A percentile compares a stretch with the other conserved stretches of the same genome.
Conservation (phyloP, 2,888 invertebrate genomes). For the Temnothorax unifasciatus region DNA sequence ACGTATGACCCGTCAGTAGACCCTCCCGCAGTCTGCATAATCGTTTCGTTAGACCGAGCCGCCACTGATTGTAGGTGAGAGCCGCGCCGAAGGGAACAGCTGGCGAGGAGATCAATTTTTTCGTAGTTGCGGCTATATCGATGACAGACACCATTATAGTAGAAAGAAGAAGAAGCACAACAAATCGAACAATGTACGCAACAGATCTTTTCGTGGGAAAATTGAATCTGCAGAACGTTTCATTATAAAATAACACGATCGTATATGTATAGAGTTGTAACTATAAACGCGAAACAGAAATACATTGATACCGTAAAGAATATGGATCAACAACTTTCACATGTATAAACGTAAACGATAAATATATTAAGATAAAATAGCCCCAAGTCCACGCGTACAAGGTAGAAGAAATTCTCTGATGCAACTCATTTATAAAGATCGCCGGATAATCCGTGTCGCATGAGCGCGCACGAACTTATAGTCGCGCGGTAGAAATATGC, state of each 20-base stretch:
- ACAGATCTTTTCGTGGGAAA: not conserved
- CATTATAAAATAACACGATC: not conserved
- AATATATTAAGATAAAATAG: slow-evolving; percentile 15
- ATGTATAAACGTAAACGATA: not conserved
- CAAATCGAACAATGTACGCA: not conserved
- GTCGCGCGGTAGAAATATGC: slow-evolving; percentile 38
- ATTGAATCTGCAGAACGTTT: not conserved
- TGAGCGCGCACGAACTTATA: slow-evolving; percentile 24
- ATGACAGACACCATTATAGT: slow-evolving; percentile 19
- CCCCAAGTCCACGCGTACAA: not conserved
- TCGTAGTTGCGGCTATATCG: slow-evolving; percentile 25
- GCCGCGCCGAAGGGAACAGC: slow-evolving; percentile 77
- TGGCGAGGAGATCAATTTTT: slow-evolving; percentile 77
- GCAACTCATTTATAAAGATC: slow-evolving; percentile 28
- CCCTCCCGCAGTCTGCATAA: slow-evolving; percentile 80
- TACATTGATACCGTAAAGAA: not conserved
- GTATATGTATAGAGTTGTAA: not conserved
- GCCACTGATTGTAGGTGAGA: slow-evolving; percentile 80
- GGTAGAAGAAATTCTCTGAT: slow-evolving; percentile 13
- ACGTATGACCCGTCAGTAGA: slow-evolving; percentile 75
- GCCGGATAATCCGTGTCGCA: slow-evolving; percentile 39
- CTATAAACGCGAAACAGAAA: not conserved
- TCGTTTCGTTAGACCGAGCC: slow-evolving; percentile 77
- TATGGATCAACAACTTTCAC: not conserved
- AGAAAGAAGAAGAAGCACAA: not conserved